phyloP scores from a whole-genome alignment of 1,140 invertebrate species.

The Lepidurus apus region DNA sequence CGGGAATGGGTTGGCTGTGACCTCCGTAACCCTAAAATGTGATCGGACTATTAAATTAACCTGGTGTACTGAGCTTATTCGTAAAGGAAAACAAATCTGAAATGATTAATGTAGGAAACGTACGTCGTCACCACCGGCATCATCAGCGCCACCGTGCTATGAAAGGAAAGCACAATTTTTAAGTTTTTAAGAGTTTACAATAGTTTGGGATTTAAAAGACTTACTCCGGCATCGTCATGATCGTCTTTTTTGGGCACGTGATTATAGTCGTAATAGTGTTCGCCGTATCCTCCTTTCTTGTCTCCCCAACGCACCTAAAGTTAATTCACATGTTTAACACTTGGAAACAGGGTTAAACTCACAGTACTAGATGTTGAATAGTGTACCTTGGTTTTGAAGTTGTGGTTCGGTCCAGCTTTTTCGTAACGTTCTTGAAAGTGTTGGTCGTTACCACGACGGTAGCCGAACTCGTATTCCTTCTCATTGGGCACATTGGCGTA shows the following conservation, averaged over 20 bases:
- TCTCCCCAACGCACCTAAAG: constrained; percentile 77
- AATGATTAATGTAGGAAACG: neutral
- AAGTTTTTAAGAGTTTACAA: neutral
- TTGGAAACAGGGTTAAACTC: neutral
- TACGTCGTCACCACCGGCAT: neutral
- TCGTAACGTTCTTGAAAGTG: constrained; percentile 65
- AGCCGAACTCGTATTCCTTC: constrained; percentile 62
- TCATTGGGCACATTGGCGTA: constrained; percentile 60
- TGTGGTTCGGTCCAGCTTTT: neutral
- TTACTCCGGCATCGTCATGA: neutral
- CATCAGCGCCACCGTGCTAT: neutral
- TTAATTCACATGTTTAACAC: neutral
- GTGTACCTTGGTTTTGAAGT: neutral
- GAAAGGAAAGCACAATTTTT: neutral
- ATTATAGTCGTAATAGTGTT: constrained; percentile 83
- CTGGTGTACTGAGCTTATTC: neutral
- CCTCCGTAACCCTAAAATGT: neutral
- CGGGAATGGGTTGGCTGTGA: neutral
- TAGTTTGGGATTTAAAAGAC: neutral
- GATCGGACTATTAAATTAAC: neutral
- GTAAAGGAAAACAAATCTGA: neutral
- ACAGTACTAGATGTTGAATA: neutral
- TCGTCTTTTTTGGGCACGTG: constrained; percentile 47
- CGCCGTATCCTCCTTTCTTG: constrained; percentile 74
- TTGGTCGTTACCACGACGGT: constrained; percentile 59